Base-by-base conservation (phyloP, 2,888 invertebrate species). In the Neoaliturus tenellus region DNA sequence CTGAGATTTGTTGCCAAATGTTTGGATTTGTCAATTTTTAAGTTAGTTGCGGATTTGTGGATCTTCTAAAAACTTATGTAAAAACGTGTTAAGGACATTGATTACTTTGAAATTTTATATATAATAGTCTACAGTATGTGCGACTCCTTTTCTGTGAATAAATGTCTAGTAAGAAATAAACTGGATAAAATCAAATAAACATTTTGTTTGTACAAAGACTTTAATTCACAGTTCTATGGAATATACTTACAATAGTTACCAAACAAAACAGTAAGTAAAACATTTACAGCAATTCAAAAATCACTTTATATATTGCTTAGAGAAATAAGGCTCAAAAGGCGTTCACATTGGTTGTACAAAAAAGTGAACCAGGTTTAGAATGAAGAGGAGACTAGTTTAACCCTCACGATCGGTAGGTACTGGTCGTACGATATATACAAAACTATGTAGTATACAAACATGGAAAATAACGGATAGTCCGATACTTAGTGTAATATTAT, bases 151-250 rank as follows among this genome's bases (percentile, higher is more conserved):
- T 8, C 39, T 39, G 39, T 39, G 39, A 39, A 5, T 5, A 8
- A 39, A 39, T 39, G 12, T 8, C 39, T 8, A 8, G 5, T 39
- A 39, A 39, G 39, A 39, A 39, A 39, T 39, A 39, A 12, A 12
- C n/a, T 8, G 12, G 6, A 44, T 14, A 44, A 44, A 44, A 44
- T 8, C 44, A 62, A 62, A 12, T 28, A 62, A 25, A 17, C n/a
- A 17, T 14, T 10, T 48, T 51, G 31, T 81, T 81, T 84, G 44
- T 84, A 84, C 73, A 84, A 84, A 84, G 84, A 80, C 75, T 84
- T 84, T 84, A 80, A 62, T 84, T 84, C 84, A 84, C 84, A 84
- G 81, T 80, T 75, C 80, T 84, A 80, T 84, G 84, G 84, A 81
- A 78, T 84, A 73, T 81, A 84, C 81, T 84, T 84, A 84, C 84